These are phyloP conservation scores for Physeter macrocephalus DNA, from an alignment of 2,113 vertebrate species.

Conservation along the genomic window DNA sequence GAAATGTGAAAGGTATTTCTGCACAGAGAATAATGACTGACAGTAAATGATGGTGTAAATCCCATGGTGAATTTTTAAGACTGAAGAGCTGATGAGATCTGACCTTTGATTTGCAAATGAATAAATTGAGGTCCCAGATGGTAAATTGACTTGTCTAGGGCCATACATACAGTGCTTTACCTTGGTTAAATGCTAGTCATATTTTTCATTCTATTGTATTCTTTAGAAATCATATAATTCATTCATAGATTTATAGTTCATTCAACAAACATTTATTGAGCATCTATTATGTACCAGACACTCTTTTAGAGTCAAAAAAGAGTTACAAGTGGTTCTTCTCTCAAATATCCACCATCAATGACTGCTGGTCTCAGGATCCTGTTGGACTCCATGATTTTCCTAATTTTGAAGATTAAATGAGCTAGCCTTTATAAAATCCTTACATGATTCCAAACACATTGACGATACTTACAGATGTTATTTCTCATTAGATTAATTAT, in stretches of 20 bases:
- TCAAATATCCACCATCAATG: background rate
- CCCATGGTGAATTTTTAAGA: slow-evolving; percentile 20
- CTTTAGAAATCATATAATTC: background rate
- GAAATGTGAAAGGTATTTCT: slow-evolving; percentile 33
- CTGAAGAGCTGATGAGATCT: background rate
- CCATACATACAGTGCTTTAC: background rate
- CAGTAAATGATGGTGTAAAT: background rate
- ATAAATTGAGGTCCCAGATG: background rate
- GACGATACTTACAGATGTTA: background rate
- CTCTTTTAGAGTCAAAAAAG: background rate
- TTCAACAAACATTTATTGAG: background rate
- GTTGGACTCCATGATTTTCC: background rate
- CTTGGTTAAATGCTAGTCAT: background rate
- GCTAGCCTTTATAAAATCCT: background rate
- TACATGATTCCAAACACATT: background rate
- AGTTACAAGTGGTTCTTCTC: background rate
- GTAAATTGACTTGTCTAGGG: background rate
- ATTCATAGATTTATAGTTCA: background rate
- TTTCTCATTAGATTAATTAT: background rate
- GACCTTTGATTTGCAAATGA: slow-evolving; percentile 39
- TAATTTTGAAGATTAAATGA: background rate
- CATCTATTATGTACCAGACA: background rate
- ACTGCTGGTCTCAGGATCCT: background rate
- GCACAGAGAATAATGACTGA: slow-evolving; percentile 24
- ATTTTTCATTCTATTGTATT: background rate